These are phyloP conservation scores for Drosophila albomicans DNA, from an alignment of 1,140 invertebrate species.

Conservation along the genomic window DNA sequence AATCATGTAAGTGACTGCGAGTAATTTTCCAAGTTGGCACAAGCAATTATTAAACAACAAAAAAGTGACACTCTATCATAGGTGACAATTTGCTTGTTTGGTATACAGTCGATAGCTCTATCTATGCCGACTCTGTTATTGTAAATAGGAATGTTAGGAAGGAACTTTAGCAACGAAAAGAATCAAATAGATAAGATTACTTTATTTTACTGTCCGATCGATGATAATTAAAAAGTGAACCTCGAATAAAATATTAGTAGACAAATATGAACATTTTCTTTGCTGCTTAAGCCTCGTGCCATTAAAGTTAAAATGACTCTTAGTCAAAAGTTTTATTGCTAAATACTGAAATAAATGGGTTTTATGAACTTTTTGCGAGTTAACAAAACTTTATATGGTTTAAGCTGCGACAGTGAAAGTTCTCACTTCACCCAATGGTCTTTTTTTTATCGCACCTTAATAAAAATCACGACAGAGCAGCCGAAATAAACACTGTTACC, in stretches of 20 bases:
- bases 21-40: conserved; percentile 34
- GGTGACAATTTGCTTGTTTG: too few relatives aligned
- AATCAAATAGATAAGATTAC: conserved; percentile 22
- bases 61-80: conserved; percentile 8
- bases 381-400: background rate
- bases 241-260: conserved; percentile 11
- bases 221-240: conserved; percentile 5
- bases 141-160: conserved; percentile 14
- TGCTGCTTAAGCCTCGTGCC: conserved; percentile 41
- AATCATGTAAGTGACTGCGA: conserved; percentile 31
- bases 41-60: conserved; percentile 8
- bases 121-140: too few relatives aligned
- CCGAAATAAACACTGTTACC: conserved; percentile 46
- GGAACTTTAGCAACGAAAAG: background rate
- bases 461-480: conserved; percentile 49
- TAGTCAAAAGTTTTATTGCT: conserved; percentile 5
- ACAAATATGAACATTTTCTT: conserved; percentile 4
- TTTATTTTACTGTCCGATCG: background rate
- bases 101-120: too few relatives aligned
- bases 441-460: conserved; percentile 14
- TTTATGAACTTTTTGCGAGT: conserved; percentile 9
- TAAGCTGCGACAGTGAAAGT: conserved; percentile 37
- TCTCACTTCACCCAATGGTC: conserved; percentile 31
- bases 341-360: conserved; percentile 18
- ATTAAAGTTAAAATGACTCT: conserved; percentile 55